Conservation (phyloP, 2,797 vertebrate species). For the Acridotheres tristis region DNA sequence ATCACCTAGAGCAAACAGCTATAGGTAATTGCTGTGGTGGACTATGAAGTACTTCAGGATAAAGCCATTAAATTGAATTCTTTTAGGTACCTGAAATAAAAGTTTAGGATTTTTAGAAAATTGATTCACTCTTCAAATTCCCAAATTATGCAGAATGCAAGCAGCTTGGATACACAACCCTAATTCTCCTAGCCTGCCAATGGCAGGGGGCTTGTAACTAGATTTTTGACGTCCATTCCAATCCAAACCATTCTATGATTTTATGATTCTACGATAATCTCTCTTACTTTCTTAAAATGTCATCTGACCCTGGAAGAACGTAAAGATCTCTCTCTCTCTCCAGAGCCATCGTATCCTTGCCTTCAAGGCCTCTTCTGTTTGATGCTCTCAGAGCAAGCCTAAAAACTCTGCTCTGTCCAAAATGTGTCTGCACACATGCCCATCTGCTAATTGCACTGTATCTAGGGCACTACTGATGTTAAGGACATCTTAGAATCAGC, state of each 20-base stretch:
- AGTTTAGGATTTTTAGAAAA: not conserved
- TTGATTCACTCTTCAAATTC: not conserved
- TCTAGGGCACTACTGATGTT: slow-evolving; percentile 15
- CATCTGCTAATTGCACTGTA: not conserved
- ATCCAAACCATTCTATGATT: not conserved
- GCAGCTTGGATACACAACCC: not conserved
- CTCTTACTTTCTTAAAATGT: not conserved
- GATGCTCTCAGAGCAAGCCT: not conserved
- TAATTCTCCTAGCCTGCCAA: not conserved
- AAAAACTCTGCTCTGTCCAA: not conserved
- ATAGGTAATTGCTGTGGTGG: not conserved
- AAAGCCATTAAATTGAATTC: not conserved
- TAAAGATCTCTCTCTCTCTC: not conserved
- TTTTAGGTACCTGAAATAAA: not conserved
- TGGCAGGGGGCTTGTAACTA: not conserved
- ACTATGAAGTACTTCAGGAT: not conserved
- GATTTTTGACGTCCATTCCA: not conserved
- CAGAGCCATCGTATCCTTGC: not conserved
- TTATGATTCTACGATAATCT: not conserved
- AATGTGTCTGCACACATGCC: not conserved
- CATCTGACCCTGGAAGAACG: not conserved
- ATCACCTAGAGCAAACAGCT: not conserved
- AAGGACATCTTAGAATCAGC: not conserved
- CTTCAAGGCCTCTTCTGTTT: slow-evolving; percentile 7
- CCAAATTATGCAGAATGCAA: not conserved